These are phyloP conservation scores for Lerema accius DNA, from an alignment of 1,140 invertebrate genomes.

Conservation along the genomic window DNA sequence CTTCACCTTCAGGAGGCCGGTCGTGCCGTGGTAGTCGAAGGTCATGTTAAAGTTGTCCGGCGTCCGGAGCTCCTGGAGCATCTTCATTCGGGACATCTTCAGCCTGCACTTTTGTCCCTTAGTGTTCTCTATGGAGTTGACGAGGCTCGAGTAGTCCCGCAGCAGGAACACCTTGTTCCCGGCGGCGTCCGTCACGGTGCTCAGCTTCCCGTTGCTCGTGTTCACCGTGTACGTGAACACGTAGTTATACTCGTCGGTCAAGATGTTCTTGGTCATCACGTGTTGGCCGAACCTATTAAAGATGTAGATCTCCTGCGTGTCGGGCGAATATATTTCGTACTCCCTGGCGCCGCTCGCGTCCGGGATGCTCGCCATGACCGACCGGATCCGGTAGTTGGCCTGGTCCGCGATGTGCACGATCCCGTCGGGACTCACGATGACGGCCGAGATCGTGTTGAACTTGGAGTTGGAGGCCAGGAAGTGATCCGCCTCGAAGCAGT, in stretches of 20 bases:
- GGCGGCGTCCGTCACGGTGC: conserved; percentile 95
- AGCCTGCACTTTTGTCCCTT: conserved; percentile 96
- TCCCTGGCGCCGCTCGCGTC: conserved; percentile 91
- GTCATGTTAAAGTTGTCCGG: conserved; percentile 96
- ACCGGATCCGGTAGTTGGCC: conserved; percentile 94
- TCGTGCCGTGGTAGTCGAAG: conserved; percentile 95
- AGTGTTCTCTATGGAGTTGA: conserved; percentile 97
- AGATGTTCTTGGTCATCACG: conserved; percentile 94
- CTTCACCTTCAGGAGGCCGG: conserved; percentile 93
- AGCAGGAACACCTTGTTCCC: conserved; percentile 96
- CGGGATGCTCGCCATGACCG: conserved; percentile 95
- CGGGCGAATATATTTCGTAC: conserved; percentile 97
- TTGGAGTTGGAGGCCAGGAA: conserved; percentile 95
- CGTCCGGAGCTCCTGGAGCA: conserved; percentile 93
- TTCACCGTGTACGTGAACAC: conserved; percentile 98
- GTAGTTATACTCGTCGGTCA: conserved; percentile 95
- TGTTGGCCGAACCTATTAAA: conserved; percentile 98
- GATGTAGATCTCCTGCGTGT: conserved; percentile 97
- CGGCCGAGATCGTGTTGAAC: conserved; percentile 96
- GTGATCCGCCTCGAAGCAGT: conserved; percentile 96
- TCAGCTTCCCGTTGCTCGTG: conserved; percentile 97
- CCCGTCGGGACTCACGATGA: conserved; percentile 96
- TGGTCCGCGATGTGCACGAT: conserved; percentile 97
- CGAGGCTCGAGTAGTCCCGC: conserved; percentile 93
- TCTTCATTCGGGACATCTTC: conserved; percentile 93